Conservation (phyloP, 92 coral and sea anemone species). For the Parazoanthus atlanticus region DNA sequence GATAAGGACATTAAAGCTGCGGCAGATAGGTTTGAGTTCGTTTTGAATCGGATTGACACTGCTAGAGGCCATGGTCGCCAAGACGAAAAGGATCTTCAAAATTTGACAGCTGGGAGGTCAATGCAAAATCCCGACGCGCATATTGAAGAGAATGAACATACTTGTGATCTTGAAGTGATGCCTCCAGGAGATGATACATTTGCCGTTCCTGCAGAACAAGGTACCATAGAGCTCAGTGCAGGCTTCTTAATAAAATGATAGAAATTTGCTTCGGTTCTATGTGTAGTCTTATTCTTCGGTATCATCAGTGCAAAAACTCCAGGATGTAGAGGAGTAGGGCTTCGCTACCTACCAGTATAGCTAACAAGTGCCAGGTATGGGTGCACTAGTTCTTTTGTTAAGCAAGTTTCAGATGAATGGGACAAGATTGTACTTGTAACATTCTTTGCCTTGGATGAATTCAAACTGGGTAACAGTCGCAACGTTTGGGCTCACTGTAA, state of each 20-base stretch:
- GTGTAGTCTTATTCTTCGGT: background rate
- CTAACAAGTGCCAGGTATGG: no score
- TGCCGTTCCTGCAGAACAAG: slow-evolving; percentile 29
- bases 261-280: background rate
- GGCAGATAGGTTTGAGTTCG: slow-evolving; percentile 78
- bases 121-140: slow-evolving; percentile 56
- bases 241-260: background rate
- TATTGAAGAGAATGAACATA: slow-evolving; percentile 59
- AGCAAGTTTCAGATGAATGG: no score
- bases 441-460: no score
- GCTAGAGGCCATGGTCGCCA: slow-evolving; percentile 55
- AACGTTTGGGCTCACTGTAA: no score
- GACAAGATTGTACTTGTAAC: no score
- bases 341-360: no score
- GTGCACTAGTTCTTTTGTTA: no score
- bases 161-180: slow-evolving; percentile 61
- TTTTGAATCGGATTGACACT: slow-evolving; percentile 89
- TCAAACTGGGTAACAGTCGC: no score
- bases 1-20: slow-evolving; percentile 53
- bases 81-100: slow-evolving; percentile 44
- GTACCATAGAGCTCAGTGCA: background rate
- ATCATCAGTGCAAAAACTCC: no score
- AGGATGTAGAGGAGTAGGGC: no score
- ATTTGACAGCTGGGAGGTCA: slow-evolving; percentile 6
- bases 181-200: slow-evolving; percentile 90